phyloP scores from a whole-genome alignment of 1,140 invertebrate genomes.

The Zaprionus davidi region DNA sequence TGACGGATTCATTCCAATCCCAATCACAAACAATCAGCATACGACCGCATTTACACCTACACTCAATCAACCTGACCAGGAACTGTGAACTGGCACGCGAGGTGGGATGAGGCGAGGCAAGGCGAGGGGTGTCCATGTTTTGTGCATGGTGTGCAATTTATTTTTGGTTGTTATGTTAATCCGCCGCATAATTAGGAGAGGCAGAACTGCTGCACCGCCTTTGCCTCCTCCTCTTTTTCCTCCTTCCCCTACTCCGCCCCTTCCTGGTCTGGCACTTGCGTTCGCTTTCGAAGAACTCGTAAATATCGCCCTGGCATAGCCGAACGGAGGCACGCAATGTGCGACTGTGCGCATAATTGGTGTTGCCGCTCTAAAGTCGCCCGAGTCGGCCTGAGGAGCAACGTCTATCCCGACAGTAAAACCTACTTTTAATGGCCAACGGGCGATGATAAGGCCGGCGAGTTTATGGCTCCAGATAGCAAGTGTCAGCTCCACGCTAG shows the following conservation, averaged over 20 bases:
- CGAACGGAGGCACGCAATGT: conserved; percentile 47
- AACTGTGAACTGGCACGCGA: conserved; percentile 44
- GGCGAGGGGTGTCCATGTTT: conserved; percentile 1
- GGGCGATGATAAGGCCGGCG: conserved; percentile 63
- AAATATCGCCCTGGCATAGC: conserved; percentile 53
- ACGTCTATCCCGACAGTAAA: conserved; percentile 61
- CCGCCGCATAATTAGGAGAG: conserved; percentile 62
- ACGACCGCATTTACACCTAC: conserved; percentile 18
- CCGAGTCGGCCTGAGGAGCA: conserved; percentile 16
- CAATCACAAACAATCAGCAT: conserved; percentile 10
- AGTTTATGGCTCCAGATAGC: conserved; percentile 79
- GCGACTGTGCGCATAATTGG: conserved; percentile 71
- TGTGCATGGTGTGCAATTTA: conserved; percentile 53
- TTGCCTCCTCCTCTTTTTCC: too few species aligned
- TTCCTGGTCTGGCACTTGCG: not conserved
- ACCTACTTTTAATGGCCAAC: conserved; percentile 68
- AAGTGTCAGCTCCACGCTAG: conserved; percentile 69
- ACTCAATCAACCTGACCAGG: conserved; percentile 6
- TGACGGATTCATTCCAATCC: conserved; percentile 17
- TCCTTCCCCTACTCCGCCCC: not conserved
- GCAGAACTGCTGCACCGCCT: conserved; percentile 27
- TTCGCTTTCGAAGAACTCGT: conserved; percentile 55
- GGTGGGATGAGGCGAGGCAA: conserved; percentile 5
- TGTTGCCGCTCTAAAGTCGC: conserved; percentile 59
- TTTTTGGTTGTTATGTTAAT: conserved; percentile 56